Evolutionary conservation across 2,888 invertebrate genomes (phyloP).

Genomic region (Pollenia labialis): DNA sequence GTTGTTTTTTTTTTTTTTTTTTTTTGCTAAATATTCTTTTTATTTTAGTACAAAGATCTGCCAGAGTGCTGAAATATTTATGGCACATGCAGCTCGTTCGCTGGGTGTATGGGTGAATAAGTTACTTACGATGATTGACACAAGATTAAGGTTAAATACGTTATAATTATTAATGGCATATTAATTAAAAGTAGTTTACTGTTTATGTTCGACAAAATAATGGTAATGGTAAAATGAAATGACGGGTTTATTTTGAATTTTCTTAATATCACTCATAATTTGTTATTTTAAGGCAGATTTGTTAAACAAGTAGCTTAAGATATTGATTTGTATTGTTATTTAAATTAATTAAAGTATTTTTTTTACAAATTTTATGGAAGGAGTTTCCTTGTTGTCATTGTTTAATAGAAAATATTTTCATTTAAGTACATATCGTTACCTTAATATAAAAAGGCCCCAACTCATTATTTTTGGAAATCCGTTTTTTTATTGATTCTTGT

Average conservation of each 20-base stretch:
- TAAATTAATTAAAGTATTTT: no score
- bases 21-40: background rate
- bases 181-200: slow-evolving; percentile 55
- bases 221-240: background rate
- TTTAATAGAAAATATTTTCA: no score
- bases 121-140: slow-evolving; percentile 64
- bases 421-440: no score
- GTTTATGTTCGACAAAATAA: background rate
- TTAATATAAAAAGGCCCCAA: no score
- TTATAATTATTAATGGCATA: slow-evolving; percentile 66
- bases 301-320: no score
- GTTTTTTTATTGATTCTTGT: no score
- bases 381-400: no score
- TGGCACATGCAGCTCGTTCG: background rate
- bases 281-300: no score
- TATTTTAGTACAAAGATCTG: background rate
- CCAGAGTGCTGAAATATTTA: slow-evolving; percentile 21
- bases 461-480: no score
- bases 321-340: no score
- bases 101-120: slow-evolving; percentile 4
- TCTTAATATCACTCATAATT: no score
- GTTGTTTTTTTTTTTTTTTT: background rate
- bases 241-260: background rate
- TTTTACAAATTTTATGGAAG: no score
- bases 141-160: slow-evolving; percentile 63